Evolutionary conservation across 2,113 vertebrate species (phyloP).

Genomic region (Cololabis saira): DNA sequence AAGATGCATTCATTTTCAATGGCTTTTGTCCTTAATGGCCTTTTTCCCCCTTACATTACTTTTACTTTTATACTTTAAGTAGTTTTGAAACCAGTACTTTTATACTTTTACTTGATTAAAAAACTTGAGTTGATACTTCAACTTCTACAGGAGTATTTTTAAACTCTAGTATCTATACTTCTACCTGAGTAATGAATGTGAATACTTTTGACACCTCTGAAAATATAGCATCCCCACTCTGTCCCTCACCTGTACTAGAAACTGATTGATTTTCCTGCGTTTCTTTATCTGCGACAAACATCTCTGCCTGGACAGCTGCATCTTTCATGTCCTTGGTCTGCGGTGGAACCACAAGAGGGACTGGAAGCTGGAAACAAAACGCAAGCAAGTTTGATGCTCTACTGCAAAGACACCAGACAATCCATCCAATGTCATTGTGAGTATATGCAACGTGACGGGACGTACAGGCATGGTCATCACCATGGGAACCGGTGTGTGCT

Average conservation of each 20-base stretch:
- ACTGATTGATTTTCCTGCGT: slow-evolving; percentile 82
- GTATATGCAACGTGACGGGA: slow-evolving; percentile 20
- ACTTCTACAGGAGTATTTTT: too few species aligned
- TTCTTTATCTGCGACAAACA: slow-evolving; percentile 68
- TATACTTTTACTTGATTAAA: too few species aligned
- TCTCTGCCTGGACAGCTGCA: slow-evolving; percentile 65
- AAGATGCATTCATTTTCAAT: too few species aligned
- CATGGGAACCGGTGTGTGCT: slow-evolving; percentile 90
- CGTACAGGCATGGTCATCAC: slow-evolving; percentile 91
- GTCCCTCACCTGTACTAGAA: slow-evolving; percentile 82
- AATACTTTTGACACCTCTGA: too few species aligned
- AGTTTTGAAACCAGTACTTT: too few species aligned
- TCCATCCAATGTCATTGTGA: background rate
- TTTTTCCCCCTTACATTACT: too few species aligned
- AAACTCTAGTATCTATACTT: too few species aligned
- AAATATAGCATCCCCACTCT: too few species aligned
- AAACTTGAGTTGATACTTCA: too few species aligned
- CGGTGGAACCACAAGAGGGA: slow-evolving; percentile 87
- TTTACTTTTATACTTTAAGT: too few species aligned
- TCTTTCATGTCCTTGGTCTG: slow-evolving; percentile 85
- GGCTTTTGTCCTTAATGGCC: too few species aligned
- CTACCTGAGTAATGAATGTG: too few species aligned
- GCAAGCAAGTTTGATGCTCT: background rate
- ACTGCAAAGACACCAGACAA: background rate
- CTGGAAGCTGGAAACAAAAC: slow-evolving; percentile 84